Evolutionary conservation across 2,888 invertebrate species (phyloP).

Genomic region (Villa cingulata): DNA sequence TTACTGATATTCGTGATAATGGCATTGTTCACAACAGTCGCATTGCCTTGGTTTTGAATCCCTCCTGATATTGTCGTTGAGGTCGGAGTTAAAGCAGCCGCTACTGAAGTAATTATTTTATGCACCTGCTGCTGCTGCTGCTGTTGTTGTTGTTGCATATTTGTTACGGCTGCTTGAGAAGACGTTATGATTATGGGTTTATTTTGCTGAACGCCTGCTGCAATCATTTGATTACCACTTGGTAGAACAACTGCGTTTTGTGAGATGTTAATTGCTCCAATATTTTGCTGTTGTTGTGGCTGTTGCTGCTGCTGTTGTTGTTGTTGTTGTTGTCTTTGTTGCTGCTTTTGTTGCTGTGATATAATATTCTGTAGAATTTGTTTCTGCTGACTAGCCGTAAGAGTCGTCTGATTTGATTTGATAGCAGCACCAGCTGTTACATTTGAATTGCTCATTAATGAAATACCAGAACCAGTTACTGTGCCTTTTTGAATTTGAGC

Average conservation of each 20-base stretch:
- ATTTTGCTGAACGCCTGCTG: conserved; percentile 8
- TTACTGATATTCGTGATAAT: conserved; percentile 8
- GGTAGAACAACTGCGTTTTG: conserved; percentile 12
- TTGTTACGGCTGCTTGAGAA: conserved; percentile 11
- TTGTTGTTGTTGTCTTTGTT: too few species aligned
- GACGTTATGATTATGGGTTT: conserved; percentile 19
- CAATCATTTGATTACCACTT: conserved; percentile 7
- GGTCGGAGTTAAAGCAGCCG: conserved; percentile 1
- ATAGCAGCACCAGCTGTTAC: too few species aligned
- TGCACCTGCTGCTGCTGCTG: conserved; percentile 20
- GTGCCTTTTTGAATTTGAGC: conserved; percentile 16
- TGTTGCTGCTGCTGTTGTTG: conserved; percentile 12
- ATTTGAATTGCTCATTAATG: conserved; percentile 16
- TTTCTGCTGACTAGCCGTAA: conserved; percentile 31
- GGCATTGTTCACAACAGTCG: conserved; percentile 11
- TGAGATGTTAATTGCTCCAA: conserved; percentile 6
- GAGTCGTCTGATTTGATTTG: conserved; percentile 25
- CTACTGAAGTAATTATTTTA: conserved; percentile 16
- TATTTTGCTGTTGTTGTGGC: conserved; percentile 10
- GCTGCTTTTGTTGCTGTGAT: too few species aligned
- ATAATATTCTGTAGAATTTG: conserved; percentile 27
- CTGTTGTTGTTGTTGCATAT: conserved; percentile 11
- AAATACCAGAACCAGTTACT: conserved; percentile 14
- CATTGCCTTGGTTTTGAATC: too few species aligned
- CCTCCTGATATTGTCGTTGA: neutral